Conservation (phyloP, 2,113 vertebrate genomes). For the Varanus komodoensis region DNA sequence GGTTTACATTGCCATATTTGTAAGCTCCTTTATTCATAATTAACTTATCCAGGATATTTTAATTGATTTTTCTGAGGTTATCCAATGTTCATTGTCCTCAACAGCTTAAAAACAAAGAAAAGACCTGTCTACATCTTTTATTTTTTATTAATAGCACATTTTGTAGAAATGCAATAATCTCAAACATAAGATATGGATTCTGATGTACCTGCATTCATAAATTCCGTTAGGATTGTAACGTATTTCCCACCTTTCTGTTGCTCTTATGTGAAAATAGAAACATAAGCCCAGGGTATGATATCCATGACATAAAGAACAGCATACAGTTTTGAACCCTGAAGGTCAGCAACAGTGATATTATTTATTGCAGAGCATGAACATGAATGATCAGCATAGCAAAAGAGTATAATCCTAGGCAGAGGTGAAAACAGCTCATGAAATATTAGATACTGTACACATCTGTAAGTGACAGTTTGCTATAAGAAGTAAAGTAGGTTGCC, state of each 20-base stretch:
- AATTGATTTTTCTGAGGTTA: constrained; percentile 59
- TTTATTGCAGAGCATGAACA: constrained; percentile 37
- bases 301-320: constrained; percentile 19
- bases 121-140: constrained; percentile 36
- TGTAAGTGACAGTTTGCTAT: constrained; percentile 4
- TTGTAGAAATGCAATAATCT: constrained; percentile 71
- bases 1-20: neutral
- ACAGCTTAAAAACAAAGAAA: constrained; percentile 59
- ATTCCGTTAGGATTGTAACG: constrained; percentile 54
- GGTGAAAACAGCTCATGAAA: constrained; percentile 10
- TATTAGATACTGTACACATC: neutral
- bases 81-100: neutral
- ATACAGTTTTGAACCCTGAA: constrained; percentile 45
- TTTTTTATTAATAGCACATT: constrained; percentile 67
- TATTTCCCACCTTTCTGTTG: constrained; percentile 32
- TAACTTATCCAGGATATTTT: constrained; percentile 45
- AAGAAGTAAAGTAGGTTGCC: constrained; percentile 27
- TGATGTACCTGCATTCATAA: constrained; percentile 46
- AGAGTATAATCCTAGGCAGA: constrained; percentile 20
- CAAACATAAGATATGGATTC: constrained; percentile 69
- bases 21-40: constrained; percentile 54
- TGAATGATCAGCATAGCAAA: neutral
- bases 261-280: constrained; percentile 54
- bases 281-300: constrained; percentile 31
- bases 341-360: constrained; percentile 34